A percentile compares a stretch with the other conserved stretches of the same genome.
These are phyloP conservation scores for Laupala kohalensis DNA, from an alignment of 1,140 invertebrate species.

Conservation along the genomic window DNA sequence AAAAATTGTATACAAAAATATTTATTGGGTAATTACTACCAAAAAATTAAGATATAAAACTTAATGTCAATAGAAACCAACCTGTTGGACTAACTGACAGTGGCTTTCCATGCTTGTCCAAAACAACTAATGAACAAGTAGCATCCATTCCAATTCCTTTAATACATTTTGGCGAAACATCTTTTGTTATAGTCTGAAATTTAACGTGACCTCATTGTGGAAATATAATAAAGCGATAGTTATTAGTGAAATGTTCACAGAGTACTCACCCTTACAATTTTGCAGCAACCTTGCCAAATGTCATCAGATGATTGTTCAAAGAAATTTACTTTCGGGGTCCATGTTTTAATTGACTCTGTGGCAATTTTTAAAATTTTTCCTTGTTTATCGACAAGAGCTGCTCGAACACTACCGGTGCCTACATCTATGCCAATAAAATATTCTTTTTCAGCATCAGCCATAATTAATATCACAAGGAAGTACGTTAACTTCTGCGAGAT, in stretches of 20 bases:
- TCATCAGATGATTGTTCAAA: conserved; percentile 89
- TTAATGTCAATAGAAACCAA: conserved; percentile 21
- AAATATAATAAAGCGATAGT: no score
- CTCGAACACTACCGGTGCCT: conserved; percentile 77
- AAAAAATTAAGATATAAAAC: no score
- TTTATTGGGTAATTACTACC: no score
- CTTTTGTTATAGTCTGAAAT: conserved; percentile 43
- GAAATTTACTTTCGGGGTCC: conserved; percentile 58
- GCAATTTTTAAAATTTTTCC: conserved; percentile 53
- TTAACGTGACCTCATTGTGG: neutral
- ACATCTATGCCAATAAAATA: conserved; percentile 83
- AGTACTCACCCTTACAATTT: conserved; percentile 48
- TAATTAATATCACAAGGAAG: neutral
- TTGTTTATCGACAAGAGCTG: conserved; percentile 52
- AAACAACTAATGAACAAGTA: conserved; percentile 81
- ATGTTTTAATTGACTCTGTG: conserved; percentile 55
- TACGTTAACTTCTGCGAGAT: neutral
- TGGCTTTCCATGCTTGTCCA: conserved; percentile 56
- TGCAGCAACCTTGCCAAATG: conserved; percentile 67
- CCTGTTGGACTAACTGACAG: conserved; percentile 61
- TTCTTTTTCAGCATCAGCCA: neutral
- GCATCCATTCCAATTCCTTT: conserved; percentile 90
- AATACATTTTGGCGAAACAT: conserved; percentile 40
- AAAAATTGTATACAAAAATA: neutral
- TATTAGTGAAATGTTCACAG: neutral